Base-by-base conservation (phyloP, 2,888 invertebrate species). In the Macrophya annulata region DNA sequence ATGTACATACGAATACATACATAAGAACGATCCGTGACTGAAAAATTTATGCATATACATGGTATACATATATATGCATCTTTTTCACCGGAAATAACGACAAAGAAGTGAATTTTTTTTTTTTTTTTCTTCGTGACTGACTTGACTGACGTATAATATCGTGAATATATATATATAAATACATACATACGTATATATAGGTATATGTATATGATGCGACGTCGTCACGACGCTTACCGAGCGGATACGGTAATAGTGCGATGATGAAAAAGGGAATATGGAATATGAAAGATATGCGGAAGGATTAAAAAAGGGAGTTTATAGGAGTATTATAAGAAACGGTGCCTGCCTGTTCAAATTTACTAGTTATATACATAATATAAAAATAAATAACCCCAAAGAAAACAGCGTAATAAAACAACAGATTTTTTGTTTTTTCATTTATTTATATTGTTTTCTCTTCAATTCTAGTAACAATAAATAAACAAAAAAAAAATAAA, bases 71-170 rank as follows among this genome's bases (percentile, higher is more conserved):
- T 51, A 55, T n/a, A 55, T 55, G 62, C 43, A 62, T 45, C 48
- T 45, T 40, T 40, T 12, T 9, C 59, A n/a, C 81, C 81, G 81
- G 81, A 81, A 62, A 62, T 12, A 62, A 62, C 81, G 81, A 81
- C 81, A 81, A 81, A 81, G 81, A 81, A 62, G 62, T 81, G 25
- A 6, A 59, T 43, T 62, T 77, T 72, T 40, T 72, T 43, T 9
- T 72, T n/a, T n/a, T 4, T 21, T 10, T n/a, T 25, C 21, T 43
- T 74, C 25, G 68, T 17, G 55, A 55, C 55, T 31, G 31, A 4
- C 68, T 68, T 37, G 15, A 25, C 68, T 31, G 4, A 12, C 4
- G 25, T 65, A 25, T 31, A 15, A 21, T 4, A 25, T 55, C 55
- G 55, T 68, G n/a, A n/a, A n/a, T n/a, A n/a, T n/a, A n/a, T n/a